These are phyloP conservation scores for Zoanthus sociatus DNA, from an alignment of 92 coral and sea anemone genomes.

Conservation along the genomic window DNA sequence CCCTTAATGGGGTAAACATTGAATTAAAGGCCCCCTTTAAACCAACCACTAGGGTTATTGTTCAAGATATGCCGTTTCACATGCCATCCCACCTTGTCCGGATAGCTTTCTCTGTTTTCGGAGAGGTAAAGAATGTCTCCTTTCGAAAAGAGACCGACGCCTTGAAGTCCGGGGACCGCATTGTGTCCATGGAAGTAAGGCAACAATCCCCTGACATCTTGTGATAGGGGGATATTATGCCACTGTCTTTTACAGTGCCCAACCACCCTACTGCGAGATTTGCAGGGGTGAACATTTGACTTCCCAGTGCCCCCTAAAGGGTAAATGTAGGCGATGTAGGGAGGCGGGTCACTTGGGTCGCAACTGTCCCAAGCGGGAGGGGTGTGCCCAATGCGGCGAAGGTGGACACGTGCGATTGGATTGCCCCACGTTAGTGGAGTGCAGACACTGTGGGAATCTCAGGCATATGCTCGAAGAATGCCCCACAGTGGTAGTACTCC, in stretches of 20 bases:
- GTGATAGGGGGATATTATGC: background rate
- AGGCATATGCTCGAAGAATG: too few relatives aligned
- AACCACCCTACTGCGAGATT: background rate
- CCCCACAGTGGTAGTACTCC: too few relatives aligned
- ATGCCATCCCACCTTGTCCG: background rate
- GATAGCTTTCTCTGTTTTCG: background rate
- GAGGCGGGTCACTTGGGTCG: conserved; percentile 4
- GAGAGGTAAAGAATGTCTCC: background rate
- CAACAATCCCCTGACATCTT: background rate
- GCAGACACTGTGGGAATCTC: background rate
- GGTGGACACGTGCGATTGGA: too few relatives aligned
- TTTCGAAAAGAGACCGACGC: background rate
- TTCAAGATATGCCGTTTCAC: conserved; percentile 9
- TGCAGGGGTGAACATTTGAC: background rate
- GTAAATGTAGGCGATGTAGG: background rate
- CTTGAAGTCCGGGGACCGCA: background rate
- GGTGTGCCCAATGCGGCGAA: background rate
- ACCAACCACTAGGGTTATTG: background rate
- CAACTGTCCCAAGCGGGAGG: background rate
- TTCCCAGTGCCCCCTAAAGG: background rate
- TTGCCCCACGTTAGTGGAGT: too few relatives aligned
- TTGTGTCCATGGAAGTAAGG: background rate
- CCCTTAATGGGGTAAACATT: too few relatives aligned
- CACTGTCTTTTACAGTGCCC: background rate
- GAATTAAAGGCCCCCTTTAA: too few relatives aligned